phyloP scores from a whole-genome alignment of 2,797 vertebrate species.

The Anisognathus igniventris region DNA sequence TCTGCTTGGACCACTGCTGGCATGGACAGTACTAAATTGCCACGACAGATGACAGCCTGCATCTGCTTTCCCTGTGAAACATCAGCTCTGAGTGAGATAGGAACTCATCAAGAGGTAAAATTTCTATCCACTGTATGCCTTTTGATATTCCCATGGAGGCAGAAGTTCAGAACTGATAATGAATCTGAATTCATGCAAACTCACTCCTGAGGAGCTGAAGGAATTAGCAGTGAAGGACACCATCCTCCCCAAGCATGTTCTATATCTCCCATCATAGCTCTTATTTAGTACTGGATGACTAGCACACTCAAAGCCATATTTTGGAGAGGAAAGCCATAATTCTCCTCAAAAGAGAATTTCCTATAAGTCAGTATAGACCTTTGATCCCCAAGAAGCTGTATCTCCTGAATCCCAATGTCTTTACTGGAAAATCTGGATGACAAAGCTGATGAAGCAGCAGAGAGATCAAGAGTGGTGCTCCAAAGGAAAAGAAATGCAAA shows the following conservation, averaged over 20 bases:
- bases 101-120: neutral
- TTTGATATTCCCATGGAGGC: neutral
- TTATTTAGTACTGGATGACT: neutral
- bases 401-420: neutral
- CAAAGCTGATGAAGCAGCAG: neutral
- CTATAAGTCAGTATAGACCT: accelerated
- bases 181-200: neutral
- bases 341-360: neutral
- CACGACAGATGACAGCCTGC: neutral
- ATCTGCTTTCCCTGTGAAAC: neutral
- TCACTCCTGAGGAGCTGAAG: neutral
- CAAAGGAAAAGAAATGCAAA: neutral
- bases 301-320: neutral
- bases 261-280: accelerated
- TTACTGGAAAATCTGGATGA: neutral
- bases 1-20: neutral
- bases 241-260: no score
- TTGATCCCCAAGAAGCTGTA: neutral
- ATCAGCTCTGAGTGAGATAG: neutral
- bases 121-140: neutral
- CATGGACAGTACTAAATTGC: neutral
- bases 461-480: neutral
- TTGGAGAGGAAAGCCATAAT: neutral
- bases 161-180: neutral
- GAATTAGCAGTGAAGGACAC: neutral